Base-by-base conservation (phyloP, 2,797 vertebrate species). In the Adrianichthys oophorus region DNA sequence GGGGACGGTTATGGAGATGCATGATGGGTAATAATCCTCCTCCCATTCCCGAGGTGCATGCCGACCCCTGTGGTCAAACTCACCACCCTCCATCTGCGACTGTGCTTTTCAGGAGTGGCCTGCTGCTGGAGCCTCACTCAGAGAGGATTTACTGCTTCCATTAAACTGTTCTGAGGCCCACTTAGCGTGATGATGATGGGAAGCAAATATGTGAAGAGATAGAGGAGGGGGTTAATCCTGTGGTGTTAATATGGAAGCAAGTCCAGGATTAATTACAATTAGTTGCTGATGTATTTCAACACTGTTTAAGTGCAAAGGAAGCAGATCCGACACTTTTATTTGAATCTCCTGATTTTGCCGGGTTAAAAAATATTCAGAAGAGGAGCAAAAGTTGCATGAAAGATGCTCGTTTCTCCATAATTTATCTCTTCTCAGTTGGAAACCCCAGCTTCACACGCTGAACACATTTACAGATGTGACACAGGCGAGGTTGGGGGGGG, bases 21-120 rank as follows among this genome's bases (percentile, higher is more conserved):
- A 79, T 79, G 14, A 23, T 70, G 73, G 76, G 75, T 76, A 70
- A 74, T 85, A 87, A 87, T 80, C 75, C 72, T 19, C 3, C 32
- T 6, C 41, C 44, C 7, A 19, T 19, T 49, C 48, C 48, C 55
- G 5, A 29, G 42, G 43, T 21, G 29, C 52, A 48, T 23, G 16
- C 29, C 1, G 4, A 68, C 65, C 52, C 74, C 53, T 15, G 5
- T 24, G 52, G 58, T 59, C 50, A 69, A 77, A 80, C 67, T 74
- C 69, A 58, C 62, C 60, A 44, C n/a, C 60, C 53, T 68, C 69
- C 57, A 74, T 83, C 73, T 73, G 79, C 61, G 65, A 62, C 63
- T 82, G 78, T 61, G 73, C 73, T 80, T 83, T 83, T 84, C 48
- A 61, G 41, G 46, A 55, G 67, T 18, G 60, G 44, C 67, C 26